A percentile compares a stretch with the other conserved stretches of the same genome.
Conservation (phyloP, 2,113 vertebrate species). For the Glareola pratincola region DNA sequence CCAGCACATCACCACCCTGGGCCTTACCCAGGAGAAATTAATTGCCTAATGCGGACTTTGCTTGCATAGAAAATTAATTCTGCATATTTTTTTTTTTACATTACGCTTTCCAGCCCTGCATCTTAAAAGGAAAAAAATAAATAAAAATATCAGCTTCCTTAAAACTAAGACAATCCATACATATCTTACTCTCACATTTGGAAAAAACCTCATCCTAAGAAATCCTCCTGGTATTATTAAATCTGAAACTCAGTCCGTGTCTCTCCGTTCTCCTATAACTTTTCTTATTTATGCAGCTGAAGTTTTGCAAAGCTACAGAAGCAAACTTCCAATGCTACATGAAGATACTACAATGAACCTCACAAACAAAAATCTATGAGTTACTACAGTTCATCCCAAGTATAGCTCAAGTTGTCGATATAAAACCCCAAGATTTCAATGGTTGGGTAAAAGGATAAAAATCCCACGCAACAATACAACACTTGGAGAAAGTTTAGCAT, state of each 20-base stretch:
- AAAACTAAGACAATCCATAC: background rate
- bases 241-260: background rate
- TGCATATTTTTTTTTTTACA: background rate
- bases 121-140: background rate
- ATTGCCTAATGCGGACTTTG: background rate
- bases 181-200: background rate
- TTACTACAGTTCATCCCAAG: background rate
- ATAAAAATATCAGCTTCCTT: background rate
- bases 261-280: background rate
- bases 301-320: background rate
- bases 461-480: background rate
- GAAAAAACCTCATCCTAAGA: background rate
- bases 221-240: background rate
- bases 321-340: background rate
- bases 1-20: background rate
- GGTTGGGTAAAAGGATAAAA: background rate
- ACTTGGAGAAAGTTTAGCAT: rapidly evolving
- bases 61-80: background rate
- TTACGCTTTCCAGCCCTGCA: background rate
- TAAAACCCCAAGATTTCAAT: background rate
- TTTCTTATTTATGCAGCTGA: background rate
- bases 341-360: background rate
- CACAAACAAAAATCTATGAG: rapidly evolving
- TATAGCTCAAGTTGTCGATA: rapidly evolving
- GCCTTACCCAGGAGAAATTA: background rate